Conservation (phyloP, 30 jellyfish, hydroid and myxozoan genomes). For the Sanderia malayensis region DNA sequence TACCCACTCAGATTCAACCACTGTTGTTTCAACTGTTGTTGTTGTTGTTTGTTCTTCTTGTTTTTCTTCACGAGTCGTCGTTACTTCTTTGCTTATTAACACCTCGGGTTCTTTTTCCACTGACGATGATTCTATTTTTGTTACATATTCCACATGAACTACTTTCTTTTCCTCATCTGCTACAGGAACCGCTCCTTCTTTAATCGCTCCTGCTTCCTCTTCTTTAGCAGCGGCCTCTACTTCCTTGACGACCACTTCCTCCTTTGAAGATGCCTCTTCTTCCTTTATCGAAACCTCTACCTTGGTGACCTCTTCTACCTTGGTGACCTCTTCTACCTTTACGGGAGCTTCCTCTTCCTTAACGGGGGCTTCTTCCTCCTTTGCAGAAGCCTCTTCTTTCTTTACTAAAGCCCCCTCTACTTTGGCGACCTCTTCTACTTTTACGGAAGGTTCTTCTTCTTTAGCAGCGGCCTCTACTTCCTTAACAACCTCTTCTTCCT, state of each 20-base stretch:
- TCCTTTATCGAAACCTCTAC: neutral
- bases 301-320: conserved; percentile 1
- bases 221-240: neutral
- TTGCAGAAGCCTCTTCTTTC: neutral
- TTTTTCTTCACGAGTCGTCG: neutral
- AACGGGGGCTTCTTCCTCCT: neutral
- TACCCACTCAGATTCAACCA: neutral
- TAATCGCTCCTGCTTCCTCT: neutral
- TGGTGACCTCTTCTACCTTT: neutral
- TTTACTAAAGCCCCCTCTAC: neutral
- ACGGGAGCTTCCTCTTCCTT: neutral
- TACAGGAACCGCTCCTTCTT: neutral
- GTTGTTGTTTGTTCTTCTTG: neutral
- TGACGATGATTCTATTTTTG: too few relatives aligned
- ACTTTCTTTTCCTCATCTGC: neutral
- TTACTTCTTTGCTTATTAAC: neutral
- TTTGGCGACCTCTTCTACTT: neutral
- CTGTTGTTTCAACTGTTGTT: neutral
- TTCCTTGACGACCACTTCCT: conserved; percentile 2
- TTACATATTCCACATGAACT: neutral
- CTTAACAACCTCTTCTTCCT: neutral
- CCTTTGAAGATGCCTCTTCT: neutral
- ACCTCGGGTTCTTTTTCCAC: neutral
- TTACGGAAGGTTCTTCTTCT: neutral
- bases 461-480: neutral